Conservation (phyloP, 1,140 invertebrate genomes). For the Pectinophora gossypiella region DNA sequence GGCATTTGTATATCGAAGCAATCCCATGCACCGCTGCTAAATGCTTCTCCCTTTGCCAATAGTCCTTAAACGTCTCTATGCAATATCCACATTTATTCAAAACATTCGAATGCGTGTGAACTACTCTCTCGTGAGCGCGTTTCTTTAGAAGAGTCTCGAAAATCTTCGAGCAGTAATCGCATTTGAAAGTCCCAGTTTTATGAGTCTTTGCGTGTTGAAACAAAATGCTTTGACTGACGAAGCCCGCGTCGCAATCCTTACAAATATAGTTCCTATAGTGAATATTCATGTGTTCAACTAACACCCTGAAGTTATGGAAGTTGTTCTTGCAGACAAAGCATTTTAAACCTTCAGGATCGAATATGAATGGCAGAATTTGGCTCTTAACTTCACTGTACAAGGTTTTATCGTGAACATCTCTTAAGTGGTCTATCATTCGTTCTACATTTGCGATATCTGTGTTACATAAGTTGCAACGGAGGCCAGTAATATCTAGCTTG, state of each 20-base stretch:
- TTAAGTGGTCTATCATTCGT: slow-evolving; percentile 25
- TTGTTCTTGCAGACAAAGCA: slow-evolving; percentile 38
- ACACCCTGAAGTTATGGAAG: slow-evolving; percentile 43
- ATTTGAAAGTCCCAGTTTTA: slow-evolving; percentile 34
- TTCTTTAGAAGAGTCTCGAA: slow-evolving; percentile 40
- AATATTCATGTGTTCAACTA: slow-evolving; percentile 49
- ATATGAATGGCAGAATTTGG: slow-evolving; percentile 37
- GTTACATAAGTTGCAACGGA: slow-evolving; percentile 14
- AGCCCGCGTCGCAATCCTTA: slow-evolving; percentile 39
- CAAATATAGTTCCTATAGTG: slow-evolving; percentile 51
- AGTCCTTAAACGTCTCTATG: slow-evolving; percentile 37
- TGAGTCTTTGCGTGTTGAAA: slow-evolving; percentile 32
- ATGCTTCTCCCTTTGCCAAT: slow-evolving; percentile 38
- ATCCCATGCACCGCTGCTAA: slow-evolving; percentile 38
- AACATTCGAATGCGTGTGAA: slow-evolving; percentile 34
- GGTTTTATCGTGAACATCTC: slow-evolving; percentile 16
- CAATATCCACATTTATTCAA: slow-evolving; percentile 46
- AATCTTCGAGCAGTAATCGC: slow-evolving; percentile 34
- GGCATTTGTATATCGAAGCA: slow-evolving; percentile 33
- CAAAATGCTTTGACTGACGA: slow-evolving; percentile 33
- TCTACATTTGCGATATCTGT: not conserved
- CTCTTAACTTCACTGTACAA: slow-evolving; percentile 29
- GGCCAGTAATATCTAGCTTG: slow-evolving; percentile 12
- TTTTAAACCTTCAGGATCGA: slow-evolving; percentile 23
- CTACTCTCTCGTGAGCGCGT: slow-evolving; percentile 36